Percentiles rank a stretch among this genome's conserved stretches.
phyloP scores from a whole-genome alignment of 1,140 invertebrate species.

The Drosophila takahashii region DNA sequence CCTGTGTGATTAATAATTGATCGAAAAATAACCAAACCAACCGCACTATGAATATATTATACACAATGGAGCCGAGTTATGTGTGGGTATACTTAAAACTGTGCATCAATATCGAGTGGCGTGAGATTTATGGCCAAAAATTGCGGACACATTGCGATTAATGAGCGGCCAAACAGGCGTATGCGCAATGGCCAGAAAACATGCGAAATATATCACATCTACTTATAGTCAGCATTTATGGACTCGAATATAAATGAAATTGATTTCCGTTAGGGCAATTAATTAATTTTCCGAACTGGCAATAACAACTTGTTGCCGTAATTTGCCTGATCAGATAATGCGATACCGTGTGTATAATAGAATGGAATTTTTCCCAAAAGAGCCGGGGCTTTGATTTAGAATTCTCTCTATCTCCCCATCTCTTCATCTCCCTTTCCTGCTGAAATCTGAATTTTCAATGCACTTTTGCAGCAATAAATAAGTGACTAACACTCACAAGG shows the following conservation, averaged over 20 bases:
- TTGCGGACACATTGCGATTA: slow-evolving; percentile 68
- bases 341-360: slow-evolving; percentile 18
- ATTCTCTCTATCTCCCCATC: slow-evolving; percentile 7
- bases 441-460: slow-evolving; percentile 39
- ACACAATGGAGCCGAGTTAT: slow-evolving; percentile 11
- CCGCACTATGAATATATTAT: slow-evolving; percentile 28
- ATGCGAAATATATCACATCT: slow-evolving; percentile 13
- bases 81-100: slow-evolving; percentile 50
- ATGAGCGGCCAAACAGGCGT: slow-evolving; percentile 50
- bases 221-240: slow-evolving; percentile 19
- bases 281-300: slow-evolving; percentile 22
- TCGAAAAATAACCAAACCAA: slow-evolving; percentile 26
- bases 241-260: slow-evolving; percentile 33
- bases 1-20: slow-evolving; percentile 71
- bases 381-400: slow-evolving; percentile 10
- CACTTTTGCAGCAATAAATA: slow-evolving; percentile 43
- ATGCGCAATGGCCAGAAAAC: slow-evolving; percentile 35
- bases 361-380: slow-evolving; percentile 23
- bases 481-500: slow-evolving; percentile 33
- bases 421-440: too few species aligned
- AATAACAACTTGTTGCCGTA: slow-evolving; percentile 27
- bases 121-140: slow-evolving; percentile 65
- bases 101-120: slow-evolving; percentile 34
- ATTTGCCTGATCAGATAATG: slow-evolving; percentile 19
- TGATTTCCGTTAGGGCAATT: slow-evolving; percentile 35